Base-by-base conservation (phyloP, 2,888 invertebrate species). In the Leucophenga montana region DNA sequence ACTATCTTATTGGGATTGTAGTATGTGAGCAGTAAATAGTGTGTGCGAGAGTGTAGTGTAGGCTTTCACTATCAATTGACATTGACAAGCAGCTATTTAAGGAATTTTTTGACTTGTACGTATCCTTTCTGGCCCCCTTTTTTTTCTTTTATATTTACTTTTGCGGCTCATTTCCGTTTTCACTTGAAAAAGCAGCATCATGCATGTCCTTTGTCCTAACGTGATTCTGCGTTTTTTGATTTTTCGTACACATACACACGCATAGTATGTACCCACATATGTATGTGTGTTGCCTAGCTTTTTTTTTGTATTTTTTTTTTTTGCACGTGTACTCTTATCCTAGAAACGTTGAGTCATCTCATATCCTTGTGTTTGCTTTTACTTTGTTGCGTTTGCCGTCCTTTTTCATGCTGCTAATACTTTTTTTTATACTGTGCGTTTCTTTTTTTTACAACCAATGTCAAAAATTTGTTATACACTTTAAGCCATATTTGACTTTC, bases 311-410 rank as follows among this genome's bases (percentile, higher is more conserved):
- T 53, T n/a, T 50, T 62, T 39, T 11, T 56, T 22, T 62, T 62
- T 71, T 72, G 77, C 77, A 78, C 78, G 78, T 81, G 80, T 75
- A 76, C 73, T 70, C 75, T 71, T 66, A 72, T 20, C 46, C 31
- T n/a, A 83, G 82, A 82, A 81, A 73, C 77, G 82, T 83, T 82
- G 84, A 82, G 84, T 82, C 82, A 50, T 11, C 39, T 3, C 8
- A 39, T 16, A 50, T n/a, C 39, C n/a, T 61, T 39, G 39, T 44
- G 39, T 18, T 44, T 61, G 13, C 18, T 44, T 67, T 67, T 22
- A 27, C 22, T 39, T 33, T 31, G 33, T 11, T 57, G 31, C 4
- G 27, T 13, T 57, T 57, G n/a, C 39, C 39, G 54, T 66, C 2
- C 27, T 27, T 27, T 27, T 27, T 27, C 27, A 4, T 48, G 53